Evolutionary conservation across 2,888 invertebrate genomes (phyloP), one percentile per base, ranked within the genome.

Genomic region (Spisula solida): DNA sequence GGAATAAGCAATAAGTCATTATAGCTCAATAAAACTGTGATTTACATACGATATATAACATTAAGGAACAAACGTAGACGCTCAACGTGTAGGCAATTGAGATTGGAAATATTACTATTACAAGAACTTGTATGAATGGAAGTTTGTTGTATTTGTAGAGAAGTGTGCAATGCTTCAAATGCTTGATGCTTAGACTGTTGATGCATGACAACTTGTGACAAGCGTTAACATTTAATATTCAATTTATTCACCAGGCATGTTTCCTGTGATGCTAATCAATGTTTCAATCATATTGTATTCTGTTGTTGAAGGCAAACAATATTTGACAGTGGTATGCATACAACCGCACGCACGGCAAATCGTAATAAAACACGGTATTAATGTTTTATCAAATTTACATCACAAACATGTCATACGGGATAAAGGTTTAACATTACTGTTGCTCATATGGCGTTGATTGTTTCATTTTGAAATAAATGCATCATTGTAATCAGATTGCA

Each of bases 1-100:
- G 25, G 25, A 66, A 66, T 66, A 66, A 25, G 60, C 25, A 66
- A 66, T 66, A 66, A 20, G 25, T 66, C 25, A 66, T 66, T 66
- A 66, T 66, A n/a, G 20, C n/a, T 66, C 60, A 66, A 66, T 66
- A 66, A 66, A 66, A 66, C 60, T 51, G 25, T 66, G 60, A 66
- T 66, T 25, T 66, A 66, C 25, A n/a, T 25, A 25, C 25, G 12
- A 25, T 66, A 66, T n/a, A n/a, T 25, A 66, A 25, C 60, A 66
- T 66, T 25, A 25, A 66, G n/a, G 6, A n/a, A 4, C 60, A 66
- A 25, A 66, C 25, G 60, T 12, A 66, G 1, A 66, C 0, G n/a
- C 60, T 66, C 25, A 66, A 66, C 25, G 25, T 66, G 10, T 0
- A 25, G 60, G n/a, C 25, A 66, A 66, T 66, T 25, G 25, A 25